Evolutionary conservation across 2,113 vertebrate genomes (phyloP), one percentile per base, ranked within the genome.

Genomic region (Marmota flaviventris): DNA sequence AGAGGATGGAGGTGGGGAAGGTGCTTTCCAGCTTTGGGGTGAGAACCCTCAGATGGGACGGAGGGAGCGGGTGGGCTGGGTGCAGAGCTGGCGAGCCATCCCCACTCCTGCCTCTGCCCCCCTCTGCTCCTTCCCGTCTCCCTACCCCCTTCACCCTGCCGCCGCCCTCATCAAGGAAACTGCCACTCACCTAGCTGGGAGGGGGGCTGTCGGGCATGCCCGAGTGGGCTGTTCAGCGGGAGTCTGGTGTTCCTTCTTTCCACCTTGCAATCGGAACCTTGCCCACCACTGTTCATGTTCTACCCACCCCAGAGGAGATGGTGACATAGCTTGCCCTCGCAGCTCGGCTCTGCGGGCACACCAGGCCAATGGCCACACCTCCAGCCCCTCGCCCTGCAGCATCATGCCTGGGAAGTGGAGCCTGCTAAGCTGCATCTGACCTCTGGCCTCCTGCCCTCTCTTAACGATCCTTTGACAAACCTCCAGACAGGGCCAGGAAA

Each of bases 171-270:
- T 45, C 5, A 53, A 72, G 83, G 78, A 42, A 24, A 65, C 0
- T 25, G n/a, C 79, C n/a, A 4, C 29, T 69, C 2, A 9, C 39
- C 53, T 14, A 22, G 78, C 48, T 32, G 16, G 2, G 25, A 58
- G 45, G 34, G 61, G 16, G 22, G 45, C 53, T 22, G 1, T 24
- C 0, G 0, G 20, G 4, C 22, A 3, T 0, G 7, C 27, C 27
- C 2, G 20, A 12, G 58, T 25, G n/a, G 39, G 58, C 37, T 32
- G 32, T 39, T 72, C 1, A 0, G 12, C 5, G 39, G 61, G 17
- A 10, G 27, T 18, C 70, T 27, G 27, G 37, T 8, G 18, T 39
- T 39, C 39, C 22, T n/a, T 12, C 32, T 39, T 1, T 13, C 1
- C 24, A 63, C 48, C 32, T 27, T 65, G 79, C 34, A n/a, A 2